A percentile compares a stretch with the other conserved stretches of the same genome.
phyloP scores from a whole-genome alignment of 1,140 invertebrate species.

The Leucophenga varia region DNA sequence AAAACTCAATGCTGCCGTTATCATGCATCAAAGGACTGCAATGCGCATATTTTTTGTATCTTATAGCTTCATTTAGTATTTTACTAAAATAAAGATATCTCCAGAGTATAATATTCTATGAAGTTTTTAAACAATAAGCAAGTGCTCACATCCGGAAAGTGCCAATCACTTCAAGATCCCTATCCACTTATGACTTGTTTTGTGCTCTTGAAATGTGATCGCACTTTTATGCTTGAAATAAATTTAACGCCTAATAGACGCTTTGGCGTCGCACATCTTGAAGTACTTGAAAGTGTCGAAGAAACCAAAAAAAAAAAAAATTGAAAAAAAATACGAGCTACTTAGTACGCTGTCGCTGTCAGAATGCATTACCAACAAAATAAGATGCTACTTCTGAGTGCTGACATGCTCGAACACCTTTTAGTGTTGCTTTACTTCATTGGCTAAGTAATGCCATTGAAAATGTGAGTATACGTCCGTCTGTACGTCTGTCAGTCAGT shows the following conservation, averaged over 20 bases:
- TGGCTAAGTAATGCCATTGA: too few relatives aligned
- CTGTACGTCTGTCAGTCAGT: conserved; percentile 24
- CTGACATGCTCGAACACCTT: conserved; percentile 9
- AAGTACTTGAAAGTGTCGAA: too few relatives aligned
- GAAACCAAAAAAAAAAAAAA: too few relatives aligned
- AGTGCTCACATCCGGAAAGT: conserved; percentile 36
- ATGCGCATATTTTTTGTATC: background rate
- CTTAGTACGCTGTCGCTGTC: conserved; percentile 24
- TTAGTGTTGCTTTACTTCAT: too few relatives aligned
- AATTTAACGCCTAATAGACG: conserved; percentile 41
- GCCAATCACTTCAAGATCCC: conserved; percentile 39
- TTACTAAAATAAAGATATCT: background rate
- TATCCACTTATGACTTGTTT: background rate
- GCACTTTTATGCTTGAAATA: conserved; percentile 46
- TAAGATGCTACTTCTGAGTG: too few relatives aligned
- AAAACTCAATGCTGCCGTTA: too few relatives aligned
- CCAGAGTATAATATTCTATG: background rate
- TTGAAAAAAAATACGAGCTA: too few relatives aligned
- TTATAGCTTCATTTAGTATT: background rate
- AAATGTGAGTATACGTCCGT: too few relatives aligned
- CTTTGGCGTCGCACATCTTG: too few relatives aligned
- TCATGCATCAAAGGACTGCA: background rate
- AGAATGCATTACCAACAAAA: conserved; percentile 27
- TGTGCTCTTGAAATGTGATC: conserved; percentile 37
- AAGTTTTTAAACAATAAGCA: conserved; percentile 16